Evolutionary conservation across 2,113 vertebrate genomes (phyloP).

Genomic region (Heliornis fulica): DNA sequence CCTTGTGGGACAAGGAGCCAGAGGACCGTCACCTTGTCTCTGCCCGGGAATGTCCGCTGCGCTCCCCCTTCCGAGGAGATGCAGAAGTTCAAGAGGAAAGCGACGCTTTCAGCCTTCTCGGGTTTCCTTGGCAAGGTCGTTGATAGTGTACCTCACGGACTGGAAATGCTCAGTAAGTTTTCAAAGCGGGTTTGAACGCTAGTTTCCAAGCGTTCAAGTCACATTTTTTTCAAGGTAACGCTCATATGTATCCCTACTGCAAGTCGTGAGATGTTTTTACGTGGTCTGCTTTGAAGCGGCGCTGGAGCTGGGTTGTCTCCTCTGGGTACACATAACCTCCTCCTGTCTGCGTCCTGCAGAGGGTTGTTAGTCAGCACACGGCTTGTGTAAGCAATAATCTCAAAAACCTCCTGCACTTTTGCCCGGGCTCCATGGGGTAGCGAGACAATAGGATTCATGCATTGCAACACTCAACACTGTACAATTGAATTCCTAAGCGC

Average conservation of each 20-base stretch:
- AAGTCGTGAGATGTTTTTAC: not conserved
- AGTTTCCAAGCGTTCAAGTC: not conserved
- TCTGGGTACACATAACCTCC: not conserved
- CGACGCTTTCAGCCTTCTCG: not conserved
- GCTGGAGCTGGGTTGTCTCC: not conserved
- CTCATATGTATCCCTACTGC: not conserved
- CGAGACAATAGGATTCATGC: not conserved
- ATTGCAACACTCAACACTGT: not conserved
- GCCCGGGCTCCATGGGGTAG: not conserved
- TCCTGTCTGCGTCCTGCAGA: not conserved
- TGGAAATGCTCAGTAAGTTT: not conserved
- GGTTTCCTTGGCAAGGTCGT: not conserved
- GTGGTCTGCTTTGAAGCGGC: not conserved
- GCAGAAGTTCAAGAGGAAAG: not conserved
- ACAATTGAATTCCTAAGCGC: not conserved
- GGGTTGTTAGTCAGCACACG: not conserved
- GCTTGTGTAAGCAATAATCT: not conserved
- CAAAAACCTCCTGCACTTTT: not conserved
- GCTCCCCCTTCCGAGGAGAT: not conserved
- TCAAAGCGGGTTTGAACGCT: not conserved
- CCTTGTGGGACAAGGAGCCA: not conserved
- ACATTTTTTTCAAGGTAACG: not conserved
- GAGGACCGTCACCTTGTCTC: not conserved
- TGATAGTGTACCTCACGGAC: not conserved
- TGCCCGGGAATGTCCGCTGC: accelerated